Conservation (phyloP, 2,797 vertebrate genomes). For the Pseudochirops corinnae region DNA sequence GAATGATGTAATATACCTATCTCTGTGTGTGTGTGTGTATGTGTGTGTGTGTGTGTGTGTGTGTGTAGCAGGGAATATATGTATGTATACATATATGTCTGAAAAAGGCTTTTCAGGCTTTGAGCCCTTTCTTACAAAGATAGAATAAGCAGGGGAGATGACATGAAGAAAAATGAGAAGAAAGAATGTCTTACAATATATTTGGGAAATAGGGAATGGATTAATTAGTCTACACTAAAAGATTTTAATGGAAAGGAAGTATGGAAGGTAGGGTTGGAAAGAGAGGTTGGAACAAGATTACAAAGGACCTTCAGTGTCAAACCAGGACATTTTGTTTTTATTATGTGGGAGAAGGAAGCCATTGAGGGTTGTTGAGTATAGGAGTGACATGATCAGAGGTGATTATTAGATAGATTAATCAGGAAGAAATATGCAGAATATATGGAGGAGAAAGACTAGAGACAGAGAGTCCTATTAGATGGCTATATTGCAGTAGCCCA, state of each 20-base stretch:
- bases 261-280: not conserved
- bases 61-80: not conserved
- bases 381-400: not conserved
- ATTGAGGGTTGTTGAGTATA: not conserved
- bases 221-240: not conserved
- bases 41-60: not conserved
- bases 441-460: not conserved
- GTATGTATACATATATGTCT: not conserved
- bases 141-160: not conserved
- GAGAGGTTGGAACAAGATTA: not conserved
- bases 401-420: not conserved
- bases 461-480: not conserved
- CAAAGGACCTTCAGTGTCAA: not conserved
- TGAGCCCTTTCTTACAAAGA: not conserved
- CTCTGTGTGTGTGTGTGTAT: not conserved
- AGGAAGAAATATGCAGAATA: not conserved
- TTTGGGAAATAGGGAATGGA: not conserved
- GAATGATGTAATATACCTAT: not conserved
- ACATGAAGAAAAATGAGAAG: not conserved
- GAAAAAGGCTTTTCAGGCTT: not conserved
- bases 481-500: not conserved
- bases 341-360: not conserved
- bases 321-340: not conserved
- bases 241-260: not conserved
- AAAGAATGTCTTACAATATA: not conserved